Evolutionary conservation across 2,888 invertebrate genomes (phyloP).

Genomic region (Phyllotreta striolata): DNA sequence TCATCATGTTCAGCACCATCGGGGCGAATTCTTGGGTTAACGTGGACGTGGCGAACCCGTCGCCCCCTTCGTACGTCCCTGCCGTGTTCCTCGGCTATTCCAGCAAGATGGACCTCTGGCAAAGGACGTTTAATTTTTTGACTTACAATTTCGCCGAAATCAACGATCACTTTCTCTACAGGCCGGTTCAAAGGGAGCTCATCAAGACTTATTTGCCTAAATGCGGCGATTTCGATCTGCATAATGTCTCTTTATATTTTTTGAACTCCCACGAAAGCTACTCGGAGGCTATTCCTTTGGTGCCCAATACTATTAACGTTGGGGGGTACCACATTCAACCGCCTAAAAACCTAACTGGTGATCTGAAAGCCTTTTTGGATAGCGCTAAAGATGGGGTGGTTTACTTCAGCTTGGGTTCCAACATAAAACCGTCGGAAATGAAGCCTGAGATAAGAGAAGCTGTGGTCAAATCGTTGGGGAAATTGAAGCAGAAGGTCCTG

Average conservation of each 20-base stretch:
- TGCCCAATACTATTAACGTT: slow-evolving; percentile 66
- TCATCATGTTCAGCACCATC: slow-evolving; percentile 59
- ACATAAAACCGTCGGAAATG: slow-evolving; percentile 72
- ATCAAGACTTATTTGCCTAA: slow-evolving; percentile 45
- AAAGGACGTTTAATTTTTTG: slow-evolving; percentile 64
- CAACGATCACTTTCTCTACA: slow-evolving; percentile 33
- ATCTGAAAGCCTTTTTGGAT: slow-evolving; percentile 67
- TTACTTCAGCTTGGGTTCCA: slow-evolving; percentile 80
- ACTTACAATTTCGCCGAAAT: slow-evolving; percentile 33
- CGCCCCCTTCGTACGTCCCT: slow-evolving; percentile 63
- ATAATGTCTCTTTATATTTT: slow-evolving; percentile 49
- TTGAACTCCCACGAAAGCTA: slow-evolving; percentile 63
- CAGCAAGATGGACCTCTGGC: slow-evolving; percentile 63
- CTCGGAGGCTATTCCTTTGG: slow-evolving; percentile 61
- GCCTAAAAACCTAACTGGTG: slow-evolving; percentile 45
- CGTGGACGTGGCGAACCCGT: slow-evolving; percentile 51
- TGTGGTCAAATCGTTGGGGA: slow-evolving; percentile 68
- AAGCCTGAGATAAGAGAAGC: slow-evolving; percentile 66
- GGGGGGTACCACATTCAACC: slow-evolving; percentile 63
- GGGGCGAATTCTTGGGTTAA: slow-evolving; percentile 60
- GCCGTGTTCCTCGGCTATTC: slow-evolving; percentile 59
- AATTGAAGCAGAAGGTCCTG: slow-evolving; percentile 73
- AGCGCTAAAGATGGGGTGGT: slow-evolving; percentile 72
- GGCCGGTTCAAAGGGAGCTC: slow-evolving; percentile 42
- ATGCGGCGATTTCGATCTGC: slow-evolving; percentile 36